A percentile compares a stretch with the other conserved stretches of the same genome.
Evolutionary conservation across 2,113 vertebrate species (phyloP).

Genomic region (Psittacara wagleri): DNA sequence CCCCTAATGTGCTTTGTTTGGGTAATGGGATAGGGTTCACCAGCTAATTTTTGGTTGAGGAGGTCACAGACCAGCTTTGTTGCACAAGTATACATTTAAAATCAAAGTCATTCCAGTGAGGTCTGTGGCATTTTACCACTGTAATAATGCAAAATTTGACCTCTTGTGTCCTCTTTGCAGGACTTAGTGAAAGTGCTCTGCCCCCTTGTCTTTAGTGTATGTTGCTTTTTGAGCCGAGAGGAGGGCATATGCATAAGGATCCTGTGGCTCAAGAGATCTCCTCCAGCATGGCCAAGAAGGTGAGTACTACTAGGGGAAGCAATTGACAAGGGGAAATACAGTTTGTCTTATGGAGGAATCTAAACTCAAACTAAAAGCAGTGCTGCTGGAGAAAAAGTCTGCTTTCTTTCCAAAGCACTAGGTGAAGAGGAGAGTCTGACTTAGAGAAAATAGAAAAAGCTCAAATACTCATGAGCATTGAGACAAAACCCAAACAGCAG

Average conservation of each 20-base stretch:
- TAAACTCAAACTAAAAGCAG: background rate
- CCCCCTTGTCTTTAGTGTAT: background rate
- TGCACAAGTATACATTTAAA: conserved; percentile 14
- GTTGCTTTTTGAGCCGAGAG: background rate
- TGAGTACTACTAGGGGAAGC: background rate
- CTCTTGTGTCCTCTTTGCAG: background rate
- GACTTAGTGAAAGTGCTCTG: accelerated
- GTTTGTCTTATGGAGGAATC: background rate
- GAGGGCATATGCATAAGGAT: background rate
- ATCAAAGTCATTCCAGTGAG: background rate
- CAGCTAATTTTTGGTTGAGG: background rate
- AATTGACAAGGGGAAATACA: background rate
- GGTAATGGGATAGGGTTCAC: background rate
- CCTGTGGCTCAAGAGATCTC: background rate
- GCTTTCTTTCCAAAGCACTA: background rate
- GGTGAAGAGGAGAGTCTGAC: background rate
- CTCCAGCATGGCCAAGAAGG: background rate
- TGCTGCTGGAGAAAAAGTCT: background rate
- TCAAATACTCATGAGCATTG: background rate
- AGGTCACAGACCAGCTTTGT: background rate
- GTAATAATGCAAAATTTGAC: background rate
- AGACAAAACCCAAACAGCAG: background rate
- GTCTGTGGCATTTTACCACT: conserved; percentile 14
- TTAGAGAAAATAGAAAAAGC: background rate
- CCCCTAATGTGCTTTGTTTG: conserved; percentile 24